Percentiles rank a stretch among this genome's conserved stretches.
Conservation (phyloP, 1,140 invertebrate genomes). For the Macrotrachela quadricornifera region DNA sequence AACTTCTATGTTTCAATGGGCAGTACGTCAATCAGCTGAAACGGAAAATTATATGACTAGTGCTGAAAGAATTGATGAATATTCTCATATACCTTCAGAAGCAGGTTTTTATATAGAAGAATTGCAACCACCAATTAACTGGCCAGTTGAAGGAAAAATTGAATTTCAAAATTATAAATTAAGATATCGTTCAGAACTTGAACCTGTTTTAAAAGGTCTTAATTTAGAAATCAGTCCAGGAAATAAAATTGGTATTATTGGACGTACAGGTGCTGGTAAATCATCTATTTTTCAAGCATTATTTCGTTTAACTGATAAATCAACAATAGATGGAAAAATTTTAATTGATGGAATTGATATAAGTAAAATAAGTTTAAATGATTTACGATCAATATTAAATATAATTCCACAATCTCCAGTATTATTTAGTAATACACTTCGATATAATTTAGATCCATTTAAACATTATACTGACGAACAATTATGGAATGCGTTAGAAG, state of each 20-base stretch:
- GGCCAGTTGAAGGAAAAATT: conserved; percentile 10
- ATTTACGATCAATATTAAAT: no score
- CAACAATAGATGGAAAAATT: conserved; percentile 19
- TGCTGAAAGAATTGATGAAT: conserved; percentile 57
- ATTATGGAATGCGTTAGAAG: no score
- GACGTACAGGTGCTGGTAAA: conserved; percentile 77
- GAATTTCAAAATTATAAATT: conserved; percentile 2
- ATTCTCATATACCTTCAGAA: conserved; percentile 22
- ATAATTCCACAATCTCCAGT: no score
- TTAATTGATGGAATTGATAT: no score
- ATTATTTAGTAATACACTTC: no score
- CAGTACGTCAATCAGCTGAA: conserved; percentile 75
- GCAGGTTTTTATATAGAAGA: conserved; percentile 9
- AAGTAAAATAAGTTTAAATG: no score
- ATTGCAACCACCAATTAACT: not conserved
- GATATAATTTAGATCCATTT: no score
- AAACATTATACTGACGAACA: no score
- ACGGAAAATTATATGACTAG: conserved; percentile 62
- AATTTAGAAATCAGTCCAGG: not conserved
- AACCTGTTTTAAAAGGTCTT: not conserved
- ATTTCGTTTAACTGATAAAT: conserved; percentile 17
- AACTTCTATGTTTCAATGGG: no score
- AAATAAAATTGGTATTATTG: conserved; percentile 44
- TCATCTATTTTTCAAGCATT: conserved; percentile 27
- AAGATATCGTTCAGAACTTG: not conserved